These are phyloP conservation scores for Eurosta solidaginis DNA, from an alignment of 1,140 invertebrate genomes.

Conservation along the genomic window DNA sequence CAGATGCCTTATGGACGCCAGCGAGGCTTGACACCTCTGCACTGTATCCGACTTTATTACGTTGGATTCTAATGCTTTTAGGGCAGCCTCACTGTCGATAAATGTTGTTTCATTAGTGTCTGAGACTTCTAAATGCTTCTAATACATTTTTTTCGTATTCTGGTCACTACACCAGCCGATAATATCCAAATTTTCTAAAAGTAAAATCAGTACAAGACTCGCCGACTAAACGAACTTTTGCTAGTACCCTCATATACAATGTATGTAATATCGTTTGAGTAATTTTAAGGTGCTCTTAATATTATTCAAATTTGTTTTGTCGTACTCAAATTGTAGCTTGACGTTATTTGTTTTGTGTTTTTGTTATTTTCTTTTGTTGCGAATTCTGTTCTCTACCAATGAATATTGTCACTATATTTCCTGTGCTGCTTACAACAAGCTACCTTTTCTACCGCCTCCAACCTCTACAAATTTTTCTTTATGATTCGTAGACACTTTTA, in stretches of 20 bases:
- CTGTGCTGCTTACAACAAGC: background rate
- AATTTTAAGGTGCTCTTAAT: background rate
- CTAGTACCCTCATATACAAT: background rate
- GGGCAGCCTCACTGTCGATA: too few relatives aligned
- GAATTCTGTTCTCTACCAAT: background rate
- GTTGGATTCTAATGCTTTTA: too few relatives aligned
- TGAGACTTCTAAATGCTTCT: too few relatives aligned
- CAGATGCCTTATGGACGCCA: too few relatives aligned
- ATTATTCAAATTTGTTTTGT: background rate
- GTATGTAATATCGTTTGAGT: background rate
- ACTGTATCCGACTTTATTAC: too few relatives aligned
- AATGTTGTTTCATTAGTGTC: too few relatives aligned
- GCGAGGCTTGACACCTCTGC: too few relatives aligned
- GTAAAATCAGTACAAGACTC: too few relatives aligned
- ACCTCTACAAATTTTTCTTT: background rate
- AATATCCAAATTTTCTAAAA: too few relatives aligned
- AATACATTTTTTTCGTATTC: too few relatives aligned
- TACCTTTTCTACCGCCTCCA: background rate
- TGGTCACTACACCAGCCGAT: too few relatives aligned
- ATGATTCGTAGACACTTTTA: slow-evolving; percentile 5
- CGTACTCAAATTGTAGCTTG: background rate
- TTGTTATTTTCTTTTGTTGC: background rate
- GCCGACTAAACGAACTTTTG: too few relatives aligned
- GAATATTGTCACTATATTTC: background rate
- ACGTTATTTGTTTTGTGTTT: background rate